Evolutionary conservation across 2,797 vertebrate species (phyloP).

Genomic region (Typhlichthys eigenmanni): DNA sequence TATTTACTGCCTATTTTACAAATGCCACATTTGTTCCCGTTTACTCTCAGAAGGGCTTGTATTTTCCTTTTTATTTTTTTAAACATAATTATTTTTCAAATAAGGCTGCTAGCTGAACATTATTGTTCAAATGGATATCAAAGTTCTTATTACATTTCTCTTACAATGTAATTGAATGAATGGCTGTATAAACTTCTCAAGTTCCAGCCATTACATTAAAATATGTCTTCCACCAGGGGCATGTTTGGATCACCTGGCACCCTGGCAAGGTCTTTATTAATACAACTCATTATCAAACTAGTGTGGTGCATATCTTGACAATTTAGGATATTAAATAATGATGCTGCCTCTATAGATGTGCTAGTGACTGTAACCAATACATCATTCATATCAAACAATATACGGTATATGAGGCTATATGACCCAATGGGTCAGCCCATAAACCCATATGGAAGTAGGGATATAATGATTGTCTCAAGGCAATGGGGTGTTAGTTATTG

Average conservation of each 20-base stretch:
- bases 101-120: constrained; percentile 7
- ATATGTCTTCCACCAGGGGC: too few relatives aligned
- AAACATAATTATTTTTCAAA: constrained; percentile 18
- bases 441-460: constrained; percentile 5
- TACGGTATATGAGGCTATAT: neutral
- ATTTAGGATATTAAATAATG: neutral
- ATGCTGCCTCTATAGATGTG: neutral
- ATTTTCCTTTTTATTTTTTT: constrained; percentile 8
- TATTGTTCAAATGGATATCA: constrained; percentile 19
- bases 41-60: constrained; percentile 43
- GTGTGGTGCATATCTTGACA: too few relatives aligned
- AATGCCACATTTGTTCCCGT: constrained; percentile 72
- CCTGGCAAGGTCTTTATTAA: too few relatives aligned
- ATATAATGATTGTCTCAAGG: constrained; percentile 12
- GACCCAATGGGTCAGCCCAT: neutral
- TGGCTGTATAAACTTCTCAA: neutral
- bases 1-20: constrained; percentile 67
- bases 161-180: constrained; percentile 1
- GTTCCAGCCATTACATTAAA: neutral
- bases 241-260: too few relatives aligned
- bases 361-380: constrained; percentile 9
- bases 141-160: neutral
- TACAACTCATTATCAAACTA: too few relatives aligned
- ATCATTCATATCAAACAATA: constrained; percentile 1
- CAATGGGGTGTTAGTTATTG: constrained; percentile 9